Conservation (phyloP, 2,113 vertebrate species). For the Varanus komodoensis region DNA sequence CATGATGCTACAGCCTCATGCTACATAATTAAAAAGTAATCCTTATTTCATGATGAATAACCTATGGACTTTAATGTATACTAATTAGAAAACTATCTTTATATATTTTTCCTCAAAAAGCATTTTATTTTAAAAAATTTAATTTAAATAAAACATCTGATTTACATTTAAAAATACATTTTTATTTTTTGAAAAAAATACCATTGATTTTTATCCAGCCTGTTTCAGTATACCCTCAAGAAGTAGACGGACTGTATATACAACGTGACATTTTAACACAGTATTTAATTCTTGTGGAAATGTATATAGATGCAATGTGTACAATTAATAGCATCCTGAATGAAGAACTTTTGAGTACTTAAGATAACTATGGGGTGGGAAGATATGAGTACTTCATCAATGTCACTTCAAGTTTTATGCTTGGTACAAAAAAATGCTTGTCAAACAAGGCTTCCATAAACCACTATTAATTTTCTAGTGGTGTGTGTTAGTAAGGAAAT, state of each 20-base stretch:
- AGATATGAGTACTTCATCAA: neutral
- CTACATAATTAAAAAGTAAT: no score
- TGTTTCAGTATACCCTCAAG: neutral
- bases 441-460: neutral
- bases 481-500: neutral
- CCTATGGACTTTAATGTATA: no score
- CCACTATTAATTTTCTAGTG: neutral
- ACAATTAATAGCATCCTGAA: neutral
- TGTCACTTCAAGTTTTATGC: neutral
- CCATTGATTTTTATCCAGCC: no score
- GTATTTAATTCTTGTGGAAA: neutral
- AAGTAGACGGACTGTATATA: neutral
- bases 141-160: no score
- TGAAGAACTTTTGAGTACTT: neutral
- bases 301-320: neutral
- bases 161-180: no score
- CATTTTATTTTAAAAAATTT: no score
- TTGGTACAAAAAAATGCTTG: neutral
- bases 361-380: neutral
- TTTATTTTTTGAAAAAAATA: no score
- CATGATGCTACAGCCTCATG: no score
- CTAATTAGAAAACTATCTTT: no score
- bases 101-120: no score
- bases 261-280: neutral
- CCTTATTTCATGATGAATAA: no score